phyloP scores from a whole-genome alignment of 1,140 invertebrate genomes.

The Atta colombica region DNA sequence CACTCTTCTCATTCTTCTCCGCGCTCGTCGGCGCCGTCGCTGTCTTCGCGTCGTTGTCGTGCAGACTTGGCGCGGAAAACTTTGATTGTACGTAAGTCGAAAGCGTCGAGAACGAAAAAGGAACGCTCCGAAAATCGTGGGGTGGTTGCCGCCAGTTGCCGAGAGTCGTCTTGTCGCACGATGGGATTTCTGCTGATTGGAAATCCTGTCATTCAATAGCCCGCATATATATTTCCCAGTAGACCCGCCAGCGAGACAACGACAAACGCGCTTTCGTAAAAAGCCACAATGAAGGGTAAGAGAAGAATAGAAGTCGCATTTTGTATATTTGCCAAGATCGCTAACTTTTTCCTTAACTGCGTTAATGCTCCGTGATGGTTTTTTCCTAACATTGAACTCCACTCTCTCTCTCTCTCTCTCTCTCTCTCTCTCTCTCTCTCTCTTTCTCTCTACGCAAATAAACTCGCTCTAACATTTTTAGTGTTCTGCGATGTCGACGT shows the following conservation, averaged over 20 bases:
- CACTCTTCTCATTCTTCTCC: constrained; percentile 35
- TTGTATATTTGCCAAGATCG: constrained; percentile 1
- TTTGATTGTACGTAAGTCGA: constrained; percentile 71
- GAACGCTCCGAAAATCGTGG: constrained; percentile 33
- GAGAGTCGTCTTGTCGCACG: constrained; percentile 26
- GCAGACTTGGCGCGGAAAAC: constrained; percentile 65
- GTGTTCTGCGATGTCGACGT: constrained; percentile 1
- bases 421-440: too few species aligned
- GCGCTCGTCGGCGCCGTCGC: constrained; percentile 24
- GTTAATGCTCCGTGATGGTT: background rate
- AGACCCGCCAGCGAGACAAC: constrained; percentile 28
- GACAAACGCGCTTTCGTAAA: constrained; percentile 7
- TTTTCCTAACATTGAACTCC: background rate
- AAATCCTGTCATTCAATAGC: constrained; percentile 58
- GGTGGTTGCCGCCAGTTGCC: constrained; percentile 13
- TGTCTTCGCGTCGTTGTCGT: constrained; percentile 21
- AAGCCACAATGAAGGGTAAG: background rate
- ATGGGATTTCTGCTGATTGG: constrained; percentile 63
- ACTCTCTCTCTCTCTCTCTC: too few species aligned
- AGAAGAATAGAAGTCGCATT: constrained; percentile 20
- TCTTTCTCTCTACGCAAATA: constrained; percentile 1
- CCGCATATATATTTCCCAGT: constrained; percentile 58
- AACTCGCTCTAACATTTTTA: background rate
- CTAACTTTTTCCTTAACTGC: constrained; percentile 27
- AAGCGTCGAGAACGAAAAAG: constrained; percentile 26